Conservation (phyloP, 1,140 invertebrate genomes). For the Meloidogyne chitwoodi region DNA sequence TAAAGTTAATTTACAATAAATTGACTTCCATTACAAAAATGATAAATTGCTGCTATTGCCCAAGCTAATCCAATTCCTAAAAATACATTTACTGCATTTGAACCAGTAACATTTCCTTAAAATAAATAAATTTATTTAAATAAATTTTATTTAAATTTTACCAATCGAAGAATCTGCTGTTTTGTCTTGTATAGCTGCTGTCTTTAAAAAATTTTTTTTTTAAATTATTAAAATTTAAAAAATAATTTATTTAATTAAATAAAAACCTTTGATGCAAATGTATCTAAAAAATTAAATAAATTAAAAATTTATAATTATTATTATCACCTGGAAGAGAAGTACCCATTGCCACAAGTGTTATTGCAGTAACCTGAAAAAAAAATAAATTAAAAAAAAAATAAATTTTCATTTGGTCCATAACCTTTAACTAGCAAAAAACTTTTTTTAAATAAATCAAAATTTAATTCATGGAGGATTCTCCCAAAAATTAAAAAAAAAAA, state of each 20-base stretch:
- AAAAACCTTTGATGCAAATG: constrained; percentile 78
- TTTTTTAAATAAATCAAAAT: too few species aligned
- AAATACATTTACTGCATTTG: constrained; percentile 86
- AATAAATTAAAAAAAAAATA: constrained; percentile 68
- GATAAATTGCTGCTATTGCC: constrained; percentile 54
- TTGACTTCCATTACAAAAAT: constrained; percentile 39
- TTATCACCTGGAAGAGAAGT: constrained; percentile 61
- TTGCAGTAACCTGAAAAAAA: constrained; percentile 75
- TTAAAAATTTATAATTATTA: too few species aligned
- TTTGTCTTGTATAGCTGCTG: constrained; percentile 90
- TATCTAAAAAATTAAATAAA: constrained; percentile 64
- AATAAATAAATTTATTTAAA: not conserved
- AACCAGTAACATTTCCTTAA: constrained; percentile 86
- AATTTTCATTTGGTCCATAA: too few species aligned
- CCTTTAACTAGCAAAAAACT: too few species aligned
- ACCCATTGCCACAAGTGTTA: constrained; percentile 71
- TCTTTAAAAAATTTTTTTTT: constrained; percentile 64
- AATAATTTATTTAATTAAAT: too few species aligned
- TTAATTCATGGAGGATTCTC: too few species aligned
- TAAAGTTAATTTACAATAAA: constrained; percentile 28
- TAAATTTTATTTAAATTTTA: not conserved
- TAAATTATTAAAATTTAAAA: too few species aligned
- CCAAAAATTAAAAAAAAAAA: too few species aligned
- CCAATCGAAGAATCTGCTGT: constrained; percentile 91
- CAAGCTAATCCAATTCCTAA: constrained; percentile 63